These are phyloP conservation scores for Steromphala cineraria DNA, from an alignment of 2,888 invertebrate species.

Conservation along the genomic window DNA sequence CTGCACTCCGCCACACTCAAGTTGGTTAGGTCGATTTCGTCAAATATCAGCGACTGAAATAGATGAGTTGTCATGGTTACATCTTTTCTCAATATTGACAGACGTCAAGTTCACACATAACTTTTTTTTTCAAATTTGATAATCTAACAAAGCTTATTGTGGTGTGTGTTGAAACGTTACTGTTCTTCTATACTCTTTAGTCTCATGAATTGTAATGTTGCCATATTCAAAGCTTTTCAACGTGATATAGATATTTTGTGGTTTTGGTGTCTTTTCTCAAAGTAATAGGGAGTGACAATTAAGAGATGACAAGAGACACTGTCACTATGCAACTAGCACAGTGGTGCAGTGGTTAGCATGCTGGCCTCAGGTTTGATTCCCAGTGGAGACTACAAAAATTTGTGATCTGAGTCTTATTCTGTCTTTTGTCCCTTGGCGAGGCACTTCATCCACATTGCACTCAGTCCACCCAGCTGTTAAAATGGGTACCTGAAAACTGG, in stretches of 20 bases:
- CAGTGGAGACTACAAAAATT: too few species aligned
- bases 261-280: background rate
- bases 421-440: too few species aligned
- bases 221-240: too few species aligned
- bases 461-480: too few species aligned
- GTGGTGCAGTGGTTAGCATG: too few species aligned
- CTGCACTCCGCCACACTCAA: conserved; percentile 91
- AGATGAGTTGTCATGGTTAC: conserved; percentile 53
- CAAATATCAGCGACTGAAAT: conserved; percentile 90
- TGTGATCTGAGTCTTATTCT: too few species aligned
- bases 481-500: too few species aligned
- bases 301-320: background rate
- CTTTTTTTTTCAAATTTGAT: background rate
- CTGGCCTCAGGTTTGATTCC: too few species aligned
- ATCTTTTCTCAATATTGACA: background rate
- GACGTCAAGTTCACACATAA: background rate
- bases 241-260: background rate
- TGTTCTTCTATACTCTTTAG: background rate
- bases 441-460: too few species aligned
- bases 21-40: conserved; percentile 90
- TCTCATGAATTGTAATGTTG: too few species aligned
- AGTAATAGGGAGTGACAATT: background rate
- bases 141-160: too few species aligned
- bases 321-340: background rate
- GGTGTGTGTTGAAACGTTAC: too few species aligned